A percentile compares a stretch with the other conserved stretches of the same genome.
Evolutionary conservation across 2,797 vertebrate species (phyloP).

Genomic region (Taenioides sp.): DNA sequence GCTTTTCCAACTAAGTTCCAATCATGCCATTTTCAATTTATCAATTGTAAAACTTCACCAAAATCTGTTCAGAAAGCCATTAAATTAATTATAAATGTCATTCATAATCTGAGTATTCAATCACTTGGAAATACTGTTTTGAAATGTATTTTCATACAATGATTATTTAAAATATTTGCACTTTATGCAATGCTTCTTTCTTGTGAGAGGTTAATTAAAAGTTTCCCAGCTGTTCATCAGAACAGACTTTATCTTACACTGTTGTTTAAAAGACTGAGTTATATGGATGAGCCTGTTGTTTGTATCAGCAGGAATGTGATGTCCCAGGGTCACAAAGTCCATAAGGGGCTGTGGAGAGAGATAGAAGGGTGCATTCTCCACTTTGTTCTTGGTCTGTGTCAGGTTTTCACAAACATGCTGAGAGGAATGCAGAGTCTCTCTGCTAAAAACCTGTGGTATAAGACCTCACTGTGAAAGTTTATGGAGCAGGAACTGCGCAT

Average conservation of each 20-base stretch:
- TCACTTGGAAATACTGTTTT: too few relatives aligned
- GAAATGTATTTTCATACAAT: background rate
- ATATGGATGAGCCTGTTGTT: slow-evolving; percentile 23
- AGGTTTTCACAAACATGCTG: slow-evolving; percentile 59
- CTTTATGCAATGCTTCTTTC: background rate
- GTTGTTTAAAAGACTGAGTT: slow-evolving; percentile 34
- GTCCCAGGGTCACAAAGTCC: slow-evolving; percentile 57
- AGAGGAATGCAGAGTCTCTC: slow-evolving; percentile 66
- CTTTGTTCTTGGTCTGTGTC: slow-evolving; percentile 60
- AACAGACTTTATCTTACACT: slow-evolving; percentile 20
- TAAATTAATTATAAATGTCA: too few relatives aligned
- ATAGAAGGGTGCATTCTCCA: slow-evolving; percentile 49
- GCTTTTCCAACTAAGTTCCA: too few relatives aligned
- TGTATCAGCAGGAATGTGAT: slow-evolving; percentile 49
- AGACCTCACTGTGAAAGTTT: slow-evolving; percentile 61
- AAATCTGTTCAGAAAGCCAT: too few relatives aligned
- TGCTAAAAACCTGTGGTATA: slow-evolving; percentile 59
- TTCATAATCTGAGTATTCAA: too few relatives aligned
- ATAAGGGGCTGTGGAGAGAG: slow-evolving; percentile 29
- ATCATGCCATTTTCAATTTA: too few relatives aligned
- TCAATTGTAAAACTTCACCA: too few relatives aligned
- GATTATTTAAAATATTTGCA: background rate
- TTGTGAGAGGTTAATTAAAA: slow-evolving; percentile 7
- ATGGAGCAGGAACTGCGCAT: slow-evolving; percentile 10
- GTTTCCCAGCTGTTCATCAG: slow-evolving; percentile 15